phyloP scores from a whole-genome alignment of 2,797 vertebrate species.

The Amblyraja radiata region DNA sequence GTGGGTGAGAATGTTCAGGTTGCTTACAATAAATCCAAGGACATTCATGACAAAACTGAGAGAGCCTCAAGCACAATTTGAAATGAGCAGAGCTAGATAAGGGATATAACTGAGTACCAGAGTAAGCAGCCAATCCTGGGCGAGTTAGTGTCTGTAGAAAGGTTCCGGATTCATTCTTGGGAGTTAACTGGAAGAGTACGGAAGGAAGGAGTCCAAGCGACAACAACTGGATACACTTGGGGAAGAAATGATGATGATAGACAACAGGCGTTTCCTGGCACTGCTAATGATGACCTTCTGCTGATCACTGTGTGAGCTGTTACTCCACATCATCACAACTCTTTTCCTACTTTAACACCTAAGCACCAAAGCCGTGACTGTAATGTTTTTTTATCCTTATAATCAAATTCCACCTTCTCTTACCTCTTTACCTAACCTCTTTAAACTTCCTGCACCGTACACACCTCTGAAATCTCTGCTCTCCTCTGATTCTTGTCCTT shows the following conservation, averaged over 20 bases:
- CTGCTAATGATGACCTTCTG: too few species aligned
- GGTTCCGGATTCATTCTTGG: too few species aligned
- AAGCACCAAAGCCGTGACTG: neutral
- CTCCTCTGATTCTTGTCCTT: too few species aligned
- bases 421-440: neutral
- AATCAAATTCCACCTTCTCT: neutral
- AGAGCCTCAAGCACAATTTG: neutral
- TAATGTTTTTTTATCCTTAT: neutral
- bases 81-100: neutral
- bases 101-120: neutral
- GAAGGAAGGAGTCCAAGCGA: neutral
- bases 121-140: neutral
- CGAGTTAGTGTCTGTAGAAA: neutral
- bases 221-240: neutral
- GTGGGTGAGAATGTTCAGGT: neutral
- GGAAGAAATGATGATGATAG: neutral
- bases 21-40: neutral
- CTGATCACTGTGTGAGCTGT: too few species aligned
- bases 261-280: neutral
- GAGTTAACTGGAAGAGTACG: neutral
- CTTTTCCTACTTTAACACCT: too few species aligned
- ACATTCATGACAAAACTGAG: neutral
- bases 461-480: too few species aligned
- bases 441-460: neutral
- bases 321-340: too few species aligned